These are phyloP conservation scores for Loripinus fragilis DNA, from an alignment of 2,888 invertebrate genomes.

Conservation along the genomic window DNA sequence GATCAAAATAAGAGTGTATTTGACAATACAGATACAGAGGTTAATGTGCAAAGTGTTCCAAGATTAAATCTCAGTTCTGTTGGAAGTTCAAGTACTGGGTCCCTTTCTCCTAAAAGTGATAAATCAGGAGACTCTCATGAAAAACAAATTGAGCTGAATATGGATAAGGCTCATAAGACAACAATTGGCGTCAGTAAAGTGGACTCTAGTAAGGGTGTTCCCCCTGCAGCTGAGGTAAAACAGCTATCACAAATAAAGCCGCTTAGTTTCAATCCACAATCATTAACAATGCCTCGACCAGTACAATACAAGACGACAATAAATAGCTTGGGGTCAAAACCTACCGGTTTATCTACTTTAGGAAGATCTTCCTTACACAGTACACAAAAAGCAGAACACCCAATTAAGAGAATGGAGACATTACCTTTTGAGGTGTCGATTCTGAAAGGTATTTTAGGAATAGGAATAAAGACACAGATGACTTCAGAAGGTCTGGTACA, in stretches of 20 bases:
- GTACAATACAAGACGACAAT: conserved; percentile 64
- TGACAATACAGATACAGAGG: background rate
- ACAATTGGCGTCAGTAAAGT: conserved; percentile 51
- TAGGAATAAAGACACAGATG: conserved; percentile 77
- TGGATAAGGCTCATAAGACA: conserved; percentile 51
- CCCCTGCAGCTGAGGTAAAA: conserved; percentile 54
- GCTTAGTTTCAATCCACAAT: conserved; percentile 63
- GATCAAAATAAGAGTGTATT: background rate
- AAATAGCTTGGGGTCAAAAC: conserved; percentile 54
- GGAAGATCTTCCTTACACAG: conserved; percentile 35
- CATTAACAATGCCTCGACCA: conserved; percentile 54
- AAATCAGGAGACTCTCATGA: conserved; percentile 17
- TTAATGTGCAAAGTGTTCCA: conserved; percentile 21
- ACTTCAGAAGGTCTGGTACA: conserved; percentile 69
- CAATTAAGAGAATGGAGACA: conserved; percentile 69
- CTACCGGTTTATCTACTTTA: conserved; percentile 53
- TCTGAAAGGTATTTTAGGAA: conserved; percentile 79
- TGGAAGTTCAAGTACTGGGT: conserved; percentile 16
- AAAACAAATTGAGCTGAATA: conserved; percentile 1
- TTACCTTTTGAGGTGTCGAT: conserved; percentile 79
- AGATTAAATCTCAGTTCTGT: conserved; percentile 37
- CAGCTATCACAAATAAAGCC: conserved; percentile 68
- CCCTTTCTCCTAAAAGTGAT: conserved; percentile 40
- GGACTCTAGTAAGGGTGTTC: conserved; percentile 20
- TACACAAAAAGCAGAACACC: conserved; percentile 61